phyloP scores from a whole-genome alignment of 2,113 vertebrate genomes.

The Eretmochelys imbricata region DNA sequence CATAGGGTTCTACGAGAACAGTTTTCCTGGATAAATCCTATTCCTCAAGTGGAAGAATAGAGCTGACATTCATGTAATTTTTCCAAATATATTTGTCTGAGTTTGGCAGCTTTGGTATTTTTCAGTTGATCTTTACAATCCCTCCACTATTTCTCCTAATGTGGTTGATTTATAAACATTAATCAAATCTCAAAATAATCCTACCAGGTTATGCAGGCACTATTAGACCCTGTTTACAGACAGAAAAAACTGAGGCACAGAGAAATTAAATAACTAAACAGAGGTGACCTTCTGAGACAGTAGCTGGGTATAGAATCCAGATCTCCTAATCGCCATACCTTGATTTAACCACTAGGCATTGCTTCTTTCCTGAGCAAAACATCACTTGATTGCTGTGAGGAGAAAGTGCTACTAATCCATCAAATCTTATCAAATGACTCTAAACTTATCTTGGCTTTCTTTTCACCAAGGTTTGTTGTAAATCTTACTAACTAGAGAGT shows the following conservation, averaged over 20 bases:
- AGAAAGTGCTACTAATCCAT: slow-evolving; percentile 74
- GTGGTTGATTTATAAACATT: background rate
- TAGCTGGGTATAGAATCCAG: slow-evolving; percentile 30
- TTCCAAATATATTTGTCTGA: background rate
- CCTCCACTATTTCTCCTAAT: background rate
- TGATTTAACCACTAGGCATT: slow-evolving; percentile 49
- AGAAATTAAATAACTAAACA: slow-evolving; percentile 21
- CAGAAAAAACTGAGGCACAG: background rate
- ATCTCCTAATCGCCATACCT: slow-evolving; percentile 46
- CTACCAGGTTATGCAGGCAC: background rate
- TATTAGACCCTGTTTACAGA: background rate
- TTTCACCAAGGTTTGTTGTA: slow-evolving; percentile 61
- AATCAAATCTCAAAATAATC: background rate
- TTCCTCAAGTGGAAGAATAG: background rate
- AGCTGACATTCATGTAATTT: background rate
- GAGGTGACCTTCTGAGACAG: background rate
- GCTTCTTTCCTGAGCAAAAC: slow-evolving; percentile 45
- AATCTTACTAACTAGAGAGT: slow-evolving; percentile 59
- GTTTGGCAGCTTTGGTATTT: background rate
- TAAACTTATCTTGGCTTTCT: slow-evolving; percentile 64
- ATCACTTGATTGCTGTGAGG: slow-evolving; percentile 38
- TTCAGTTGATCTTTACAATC: background rate
- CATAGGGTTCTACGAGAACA: background rate
- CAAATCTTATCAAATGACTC: slow-evolving; percentile 69
- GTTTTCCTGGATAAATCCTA: background rate